Base-by-base conservation (phyloP, 1,140 invertebrate species). In the Drosophila pandora region DNA sequence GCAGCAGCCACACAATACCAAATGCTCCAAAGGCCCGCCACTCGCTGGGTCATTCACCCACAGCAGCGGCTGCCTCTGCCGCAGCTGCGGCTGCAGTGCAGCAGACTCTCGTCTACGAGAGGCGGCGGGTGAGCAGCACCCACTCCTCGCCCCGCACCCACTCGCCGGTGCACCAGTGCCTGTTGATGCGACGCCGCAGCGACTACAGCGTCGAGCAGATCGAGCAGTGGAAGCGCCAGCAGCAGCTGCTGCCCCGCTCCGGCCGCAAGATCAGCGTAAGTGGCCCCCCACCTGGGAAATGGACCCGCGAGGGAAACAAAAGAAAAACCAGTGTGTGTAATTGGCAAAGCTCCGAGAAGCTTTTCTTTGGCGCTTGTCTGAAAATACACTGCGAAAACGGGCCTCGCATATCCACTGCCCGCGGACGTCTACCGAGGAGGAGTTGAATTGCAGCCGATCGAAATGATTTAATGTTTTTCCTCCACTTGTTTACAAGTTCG, bases 151-250 rank as follows among this genome's bases (percentile, higher is more conserved):
- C 84, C 12, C 81, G 76, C 3, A 67, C 82, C 28, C 71, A 75
- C 17, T 85, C 84, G 6, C 81, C 81, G 6, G 81, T 90, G 48
- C 90, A 89, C 72, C 73, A 90, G 43, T 90, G 90, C 72, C 43
- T 90, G 37, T 43, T 90, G 28, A 69, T 90, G 79, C 90, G 90
- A 25, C 85, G 90, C 43, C 90, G 90, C 53, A 90, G 89, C 76
- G 90, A 90, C 63, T 90, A 88, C 48, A 88, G 83, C 37, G 79
- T 88, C 7, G 83, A 88, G 49, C 84, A 88, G 60, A 88, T 88
- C 63, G 84, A 88, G 72, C 83, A 83, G 60, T 88, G 76, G 79
- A 88, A 88, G 52, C 83, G 83, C 4, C 83, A 88, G 28, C 81
- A 84, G 13, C 80, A 84, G 48, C 63, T 77, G 41, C 39, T 72